Conservation (phyloP, 2,888 invertebrate genomes). For the Cheilosia vulpina region DNA sequence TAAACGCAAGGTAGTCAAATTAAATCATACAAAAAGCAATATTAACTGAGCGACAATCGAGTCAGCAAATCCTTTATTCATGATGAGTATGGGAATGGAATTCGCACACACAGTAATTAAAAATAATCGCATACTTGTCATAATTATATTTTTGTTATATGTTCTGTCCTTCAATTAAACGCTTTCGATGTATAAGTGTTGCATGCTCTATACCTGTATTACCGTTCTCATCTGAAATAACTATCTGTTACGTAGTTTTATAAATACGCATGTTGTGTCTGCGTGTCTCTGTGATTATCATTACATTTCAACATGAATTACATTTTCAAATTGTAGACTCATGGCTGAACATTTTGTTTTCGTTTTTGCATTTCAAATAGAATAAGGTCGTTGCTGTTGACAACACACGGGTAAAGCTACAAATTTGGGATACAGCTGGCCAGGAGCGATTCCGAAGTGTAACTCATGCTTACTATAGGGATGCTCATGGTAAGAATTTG, state of each 20-base stretch:
- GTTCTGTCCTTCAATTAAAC: no score
- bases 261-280: background rate
- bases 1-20: no score
- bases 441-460: slow-evolving; percentile 97
- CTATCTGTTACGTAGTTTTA: background rate
- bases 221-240: no score
- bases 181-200: no score
- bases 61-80: no score
- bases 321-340: background rate
- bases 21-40: no score
- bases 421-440: slow-evolving; percentile 98
- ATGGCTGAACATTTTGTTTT: background rate
- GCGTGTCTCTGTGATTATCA: background rate
- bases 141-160: no score
- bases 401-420: slow-evolving; percentile 94
- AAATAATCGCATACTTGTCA: no score
- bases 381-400: slow-evolving; percentile 93
- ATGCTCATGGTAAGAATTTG: slow-evolving; percentile 91
- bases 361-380: slow-evolving; percentile 84
- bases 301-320: background rate
- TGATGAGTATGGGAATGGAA: no score
- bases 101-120: no score
- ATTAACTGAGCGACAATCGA: no score
- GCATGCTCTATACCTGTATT: no score
- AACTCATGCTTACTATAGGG: slow-evolving; percentile 96